These are phyloP conservation scores for Thyatira batis DNA, from an alignment of 2,888 invertebrate genomes.

Conservation along the genomic window DNA sequence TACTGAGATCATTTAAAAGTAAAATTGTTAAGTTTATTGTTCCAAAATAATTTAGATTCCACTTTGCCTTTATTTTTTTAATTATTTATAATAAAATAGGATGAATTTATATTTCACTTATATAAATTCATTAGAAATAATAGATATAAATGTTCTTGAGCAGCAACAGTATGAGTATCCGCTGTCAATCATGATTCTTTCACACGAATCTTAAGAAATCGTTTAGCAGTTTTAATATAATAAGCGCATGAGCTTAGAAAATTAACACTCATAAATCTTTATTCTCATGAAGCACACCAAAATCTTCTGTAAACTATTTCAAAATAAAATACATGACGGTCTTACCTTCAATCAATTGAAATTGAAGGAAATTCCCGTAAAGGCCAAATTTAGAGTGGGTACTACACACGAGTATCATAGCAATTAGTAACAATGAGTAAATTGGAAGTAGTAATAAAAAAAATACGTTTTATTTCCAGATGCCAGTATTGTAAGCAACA, in stretches of 20 bases:
- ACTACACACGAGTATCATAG: conserved; percentile 41
- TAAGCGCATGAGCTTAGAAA: conserved; percentile 45
- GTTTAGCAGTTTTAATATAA: conserved; percentile 58
- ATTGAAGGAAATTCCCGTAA: conserved; percentile 53
- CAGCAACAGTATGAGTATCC: conserved; percentile 3
- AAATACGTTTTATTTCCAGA: conserved; percentile 60
- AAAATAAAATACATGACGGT: conserved; percentile 49
- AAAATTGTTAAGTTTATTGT: too few species aligned
- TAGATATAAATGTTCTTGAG: not conserved
- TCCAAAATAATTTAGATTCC: too few species aligned
- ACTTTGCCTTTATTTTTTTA: too few species aligned
- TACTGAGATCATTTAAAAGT: too few species aligned
- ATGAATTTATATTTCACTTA: too few species aligned
- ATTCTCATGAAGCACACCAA: conserved; percentile 14
- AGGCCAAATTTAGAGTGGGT: conserved; percentile 46
- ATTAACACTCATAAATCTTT: conserved; percentile 24
- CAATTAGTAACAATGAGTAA: conserved; percentile 58
- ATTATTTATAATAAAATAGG: too few species aligned
- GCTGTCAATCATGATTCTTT: conserved; percentile 51
- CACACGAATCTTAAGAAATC: conserved; percentile 57
- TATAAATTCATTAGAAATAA: too few species aligned
- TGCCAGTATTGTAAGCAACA: conserved; percentile 66
- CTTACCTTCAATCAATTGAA: conserved; percentile 47
- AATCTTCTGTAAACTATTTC: conserved; percentile 15
- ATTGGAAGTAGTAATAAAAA: conserved; percentile 43